Percentiles rank a stretch among this genome's conserved stretches.
Evolutionary conservation across 2,797 vertebrate genomes (phyloP).

Genomic region (Balearica regulorum): DNA sequence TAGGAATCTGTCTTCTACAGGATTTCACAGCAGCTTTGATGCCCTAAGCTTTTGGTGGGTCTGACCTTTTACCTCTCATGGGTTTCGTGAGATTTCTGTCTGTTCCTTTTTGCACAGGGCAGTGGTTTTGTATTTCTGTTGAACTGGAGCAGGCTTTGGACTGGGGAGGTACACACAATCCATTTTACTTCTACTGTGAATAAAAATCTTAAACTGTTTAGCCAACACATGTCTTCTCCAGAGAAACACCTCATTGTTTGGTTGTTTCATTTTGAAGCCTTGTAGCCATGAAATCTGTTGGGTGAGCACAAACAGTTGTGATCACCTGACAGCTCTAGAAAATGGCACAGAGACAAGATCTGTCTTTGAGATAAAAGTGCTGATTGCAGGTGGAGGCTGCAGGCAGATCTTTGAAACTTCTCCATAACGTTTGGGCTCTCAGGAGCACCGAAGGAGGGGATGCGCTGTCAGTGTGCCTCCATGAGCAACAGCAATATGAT

Average conservation of each 20-base stretch:
- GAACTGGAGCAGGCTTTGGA: neutral
- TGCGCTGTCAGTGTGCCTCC: neutral
- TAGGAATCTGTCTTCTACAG: neutral
- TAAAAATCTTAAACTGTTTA: constrained; percentile 16
- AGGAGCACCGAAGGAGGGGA: neutral
- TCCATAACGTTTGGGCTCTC: neutral
- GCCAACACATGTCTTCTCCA: neutral
- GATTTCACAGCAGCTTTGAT: neutral
- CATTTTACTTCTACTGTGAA: neutral
- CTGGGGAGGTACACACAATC: neutral
- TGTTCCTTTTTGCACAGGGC: neutral
- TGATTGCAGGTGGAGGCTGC: neutral
- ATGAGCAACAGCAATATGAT: neutral
- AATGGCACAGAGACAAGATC: neutral
- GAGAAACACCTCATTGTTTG: neutral
- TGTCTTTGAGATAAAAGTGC: neutral
- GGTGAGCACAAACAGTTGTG: constrained; percentile 36
- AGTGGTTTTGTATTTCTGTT: neutral
- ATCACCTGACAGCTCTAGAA: constrained; percentile 47
- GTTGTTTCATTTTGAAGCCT: constrained; percentile 29
- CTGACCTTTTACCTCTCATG: neutral
- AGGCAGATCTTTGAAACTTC: neutral
- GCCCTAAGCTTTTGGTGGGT: neutral
- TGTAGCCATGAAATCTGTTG: constrained; percentile 43
- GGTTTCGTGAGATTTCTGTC: neutral